A percentile compares a stretch with the other conserved stretches of the same genome.
phyloP scores from a whole-genome alignment of 2,113 vertebrate genomes.

The Oncorhynchus nerka region DNA sequence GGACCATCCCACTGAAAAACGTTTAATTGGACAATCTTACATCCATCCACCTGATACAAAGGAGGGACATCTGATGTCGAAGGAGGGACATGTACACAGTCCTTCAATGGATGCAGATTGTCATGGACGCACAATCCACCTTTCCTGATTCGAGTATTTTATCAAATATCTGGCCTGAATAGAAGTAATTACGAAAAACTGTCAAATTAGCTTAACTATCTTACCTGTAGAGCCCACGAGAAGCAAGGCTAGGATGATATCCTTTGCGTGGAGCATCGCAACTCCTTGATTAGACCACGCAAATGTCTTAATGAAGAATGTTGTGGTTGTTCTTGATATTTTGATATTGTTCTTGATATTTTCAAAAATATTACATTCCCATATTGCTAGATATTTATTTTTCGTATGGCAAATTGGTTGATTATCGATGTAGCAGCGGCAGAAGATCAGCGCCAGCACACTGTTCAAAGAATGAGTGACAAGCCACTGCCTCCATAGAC shows the following conservation, averaged over 20 bases:
- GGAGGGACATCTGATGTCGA: not conserved
- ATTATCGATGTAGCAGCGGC: not conserved
- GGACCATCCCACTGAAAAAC: too few relatives aligned
- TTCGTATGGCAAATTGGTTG: not conserved
- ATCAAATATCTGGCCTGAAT: not conserved
- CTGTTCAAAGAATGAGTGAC: constrained; percentile 88
- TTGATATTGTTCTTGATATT: not conserved
- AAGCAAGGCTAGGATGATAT: constrained; percentile 83
- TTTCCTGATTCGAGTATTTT: not conserved
- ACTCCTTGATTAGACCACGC: constrained; percentile 65
- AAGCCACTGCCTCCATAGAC: constrained; percentile 81
- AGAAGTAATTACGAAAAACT: not conserved
- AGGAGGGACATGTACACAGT: not conserved
- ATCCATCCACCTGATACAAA: not conserved
- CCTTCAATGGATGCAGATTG: too few relatives aligned
- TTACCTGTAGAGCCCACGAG: constrained; percentile 88
- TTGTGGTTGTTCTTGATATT: not conserved
- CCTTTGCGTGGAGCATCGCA: constrained; percentile 84
- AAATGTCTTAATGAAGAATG: constrained; percentile 18
- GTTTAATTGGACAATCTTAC: too few relatives aligned
- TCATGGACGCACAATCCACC: not conserved
- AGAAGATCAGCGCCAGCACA: constrained; percentile 76
- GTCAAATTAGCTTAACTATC: constrained; percentile 5
- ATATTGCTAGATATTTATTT: not conserved
- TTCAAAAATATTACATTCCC: constrained; percentile 11